These are phyloP conservation scores for Onthophagus taurus DNA, from an alignment of 1,140 invertebrate species.

Conservation along the genomic window DNA sequence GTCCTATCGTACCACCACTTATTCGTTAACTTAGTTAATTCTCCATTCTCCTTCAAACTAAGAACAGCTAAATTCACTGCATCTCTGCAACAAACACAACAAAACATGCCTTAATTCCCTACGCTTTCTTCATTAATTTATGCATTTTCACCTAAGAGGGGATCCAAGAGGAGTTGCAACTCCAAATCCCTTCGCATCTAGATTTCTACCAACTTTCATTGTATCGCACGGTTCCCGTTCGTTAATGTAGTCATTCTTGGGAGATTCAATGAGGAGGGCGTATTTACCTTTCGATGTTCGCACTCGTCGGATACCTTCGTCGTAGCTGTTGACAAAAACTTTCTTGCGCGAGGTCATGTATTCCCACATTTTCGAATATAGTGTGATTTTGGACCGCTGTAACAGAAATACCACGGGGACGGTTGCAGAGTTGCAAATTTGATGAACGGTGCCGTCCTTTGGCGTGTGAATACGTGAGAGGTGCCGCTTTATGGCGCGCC, in stretches of 20 bases:
- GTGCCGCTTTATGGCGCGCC: no score
- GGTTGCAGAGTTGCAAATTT: no score
- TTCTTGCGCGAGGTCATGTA: constrained; percentile 82
- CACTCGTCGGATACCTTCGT: constrained; percentile 75
- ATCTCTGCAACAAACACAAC: constrained; percentile 51
- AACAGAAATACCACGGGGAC: no score
- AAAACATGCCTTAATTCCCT: constrained; percentile 1
- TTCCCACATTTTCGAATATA: constrained; percentile 93
- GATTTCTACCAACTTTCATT: constrained; percentile 86
- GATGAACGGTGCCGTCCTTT: no score
- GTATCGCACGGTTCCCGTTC: constrained; percentile 89
- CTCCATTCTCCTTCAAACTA: constrained; percentile 84
- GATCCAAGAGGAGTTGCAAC: constrained; percentile 87
- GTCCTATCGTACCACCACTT: constrained; percentile 89
- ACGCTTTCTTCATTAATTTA: constrained; percentile 9
- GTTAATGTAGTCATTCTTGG: constrained; percentile 91
- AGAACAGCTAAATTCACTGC: constrained; percentile 86
- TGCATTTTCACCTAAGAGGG: constrained; percentile 64
- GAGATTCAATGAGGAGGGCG: constrained; percentile 89
- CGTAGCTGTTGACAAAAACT: constrained; percentile 73
- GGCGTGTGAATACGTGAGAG: no score
- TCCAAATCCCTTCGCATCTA: constrained; percentile 91
- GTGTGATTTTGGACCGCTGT: constrained; percentile 79
- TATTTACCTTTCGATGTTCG: constrained; percentile 82
- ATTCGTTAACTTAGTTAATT: constrained; percentile 80